phyloP scores from a whole-genome alignment of 2,888 invertebrate species.

The Anagyrus pseudococci region DNA sequence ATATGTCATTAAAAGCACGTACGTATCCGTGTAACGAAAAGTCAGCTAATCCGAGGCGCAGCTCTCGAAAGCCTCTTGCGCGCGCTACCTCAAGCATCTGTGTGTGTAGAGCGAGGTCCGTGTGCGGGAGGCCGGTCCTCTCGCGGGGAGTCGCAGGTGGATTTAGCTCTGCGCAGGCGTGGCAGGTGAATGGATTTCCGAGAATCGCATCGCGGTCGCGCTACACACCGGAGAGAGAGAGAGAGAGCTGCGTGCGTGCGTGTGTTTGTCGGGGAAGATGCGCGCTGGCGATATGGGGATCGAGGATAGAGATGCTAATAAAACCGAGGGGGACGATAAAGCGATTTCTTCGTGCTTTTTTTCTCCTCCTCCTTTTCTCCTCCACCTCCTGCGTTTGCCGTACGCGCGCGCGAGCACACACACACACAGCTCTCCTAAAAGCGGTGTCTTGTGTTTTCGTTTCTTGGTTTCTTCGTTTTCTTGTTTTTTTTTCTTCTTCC shows the following conservation, averaged over 20 bases:
- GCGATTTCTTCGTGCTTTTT: constrained; percentile 37
- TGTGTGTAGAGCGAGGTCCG: too few species aligned
- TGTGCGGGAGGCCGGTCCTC: too few species aligned
- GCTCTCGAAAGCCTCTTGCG: too few species aligned
- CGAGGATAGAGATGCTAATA: constrained; percentile 30
- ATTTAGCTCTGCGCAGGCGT: constrained; percentile 41
- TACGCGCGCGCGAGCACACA: too few species aligned
- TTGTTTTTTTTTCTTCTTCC: neutral
- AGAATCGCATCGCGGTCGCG: constrained; percentile 41
- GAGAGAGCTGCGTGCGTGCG: constrained; percentile 9
- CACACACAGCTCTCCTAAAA: neutral
- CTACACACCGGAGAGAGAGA: constrained; percentile 27
- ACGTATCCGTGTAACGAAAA: too few species aligned
- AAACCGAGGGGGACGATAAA: constrained; percentile 28
- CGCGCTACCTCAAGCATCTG: too few species aligned
- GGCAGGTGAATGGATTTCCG: constrained; percentile 48
- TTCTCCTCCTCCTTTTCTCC: neutral
- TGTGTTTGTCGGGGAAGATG: neutral
- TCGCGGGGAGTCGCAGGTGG: too few species aligned
- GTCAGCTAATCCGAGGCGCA: too few species aligned
- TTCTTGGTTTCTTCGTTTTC: neutral
- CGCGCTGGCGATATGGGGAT: neutral
- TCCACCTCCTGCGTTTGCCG: neutral
- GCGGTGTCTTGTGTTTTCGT: too few species aligned
- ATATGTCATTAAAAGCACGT: too few species aligned